Conservation (phyloP, 2,888 invertebrate species). For the Agrotis exclamationis region DNA sequence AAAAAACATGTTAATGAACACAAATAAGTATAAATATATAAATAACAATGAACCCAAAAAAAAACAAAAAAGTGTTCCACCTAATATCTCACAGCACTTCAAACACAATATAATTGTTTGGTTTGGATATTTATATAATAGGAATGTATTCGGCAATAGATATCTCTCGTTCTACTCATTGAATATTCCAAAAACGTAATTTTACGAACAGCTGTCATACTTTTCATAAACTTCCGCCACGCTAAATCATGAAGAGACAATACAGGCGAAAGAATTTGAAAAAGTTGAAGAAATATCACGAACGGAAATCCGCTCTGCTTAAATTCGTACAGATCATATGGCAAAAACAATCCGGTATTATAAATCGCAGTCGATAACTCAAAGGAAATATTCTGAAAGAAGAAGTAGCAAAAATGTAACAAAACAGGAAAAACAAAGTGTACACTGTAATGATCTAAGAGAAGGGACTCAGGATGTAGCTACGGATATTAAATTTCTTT, state of each 20-base stretch:
- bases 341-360: conserved; percentile 56
- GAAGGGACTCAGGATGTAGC: conserved; percentile 43
- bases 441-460: conserved; percentile 42
- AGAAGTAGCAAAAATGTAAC: conserved; percentile 38
- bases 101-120: too few relatives aligned
- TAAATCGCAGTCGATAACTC: conserved; percentile 58
- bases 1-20: too few relatives aligned
- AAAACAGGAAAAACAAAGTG: conserved; percentile 39
- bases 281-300: conserved; percentile 39
- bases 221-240: conserved; percentile 4
- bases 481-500: conserved; percentile 64
- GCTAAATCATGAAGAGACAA: conserved; percentile 27
- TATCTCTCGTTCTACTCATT: background rate
- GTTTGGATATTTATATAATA: background rate
- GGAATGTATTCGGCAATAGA: background rate
- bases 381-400: conserved; percentile 53
- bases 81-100: too few relatives aligned
- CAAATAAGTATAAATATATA: too few relatives aligned
- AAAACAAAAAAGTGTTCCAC: too few relatives aligned
- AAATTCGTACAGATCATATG: conserved; percentile 53
- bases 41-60: too few relatives aligned
- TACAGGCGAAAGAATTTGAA: conserved; percentile 22
- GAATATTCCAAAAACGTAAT: background rate
- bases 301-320: conserved; percentile 39
- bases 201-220: conserved; percentile 30